Base-by-base conservation (phyloP, 2,113 vertebrate species). In the Camelus bactrianus region DNA sequence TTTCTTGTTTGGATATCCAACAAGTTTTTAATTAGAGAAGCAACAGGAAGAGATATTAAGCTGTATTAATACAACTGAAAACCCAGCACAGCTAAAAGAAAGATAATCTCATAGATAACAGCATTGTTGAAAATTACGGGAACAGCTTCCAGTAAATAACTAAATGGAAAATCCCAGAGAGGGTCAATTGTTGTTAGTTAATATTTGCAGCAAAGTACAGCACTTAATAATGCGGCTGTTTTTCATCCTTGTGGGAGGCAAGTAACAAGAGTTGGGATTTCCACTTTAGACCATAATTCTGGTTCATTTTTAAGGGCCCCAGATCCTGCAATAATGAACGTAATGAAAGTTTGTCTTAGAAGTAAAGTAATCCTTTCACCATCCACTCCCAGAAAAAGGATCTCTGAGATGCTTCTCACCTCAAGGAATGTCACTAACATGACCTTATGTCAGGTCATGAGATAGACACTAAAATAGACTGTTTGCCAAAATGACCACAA, bases 21-120 rank as follows among this genome's bases (percentile, higher is more conserved):
- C 94, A 93, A 82, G 96, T 94, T 97, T 97, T 98, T 98, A 98
- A 98, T 98, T 98, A 97, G 84, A 79, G 81, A 97, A 96, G 72
- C 97, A 97, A 97, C 94, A 77, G 97, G 97, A 97, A 97, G 92
- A 87, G 82, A 97, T 97, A 98, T 95, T 95, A 95, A 95, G 94
- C 93, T 82, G 93, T 93, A 97, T 97, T 97, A 97, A 98, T 97
- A 92, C 97, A 72, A 85, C 96, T 96, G 97, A 94, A 97, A 96
- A 72, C 97, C 92, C 97, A 97, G 95, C 96, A 90, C 98, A 97
- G 98, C 95, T 90, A 77, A 97, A 97, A 97, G 93, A 73, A 97
- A 95, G 95, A 90, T 93, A 50, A 95, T 95, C 83, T 90, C 95
- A 83, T 85, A 46, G 89, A 98, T 97, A 95, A 94, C 67, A 93